Evolutionary conservation across 2,113 vertebrate species (phyloP).

Genomic region (Butorides virescens): DNA sequence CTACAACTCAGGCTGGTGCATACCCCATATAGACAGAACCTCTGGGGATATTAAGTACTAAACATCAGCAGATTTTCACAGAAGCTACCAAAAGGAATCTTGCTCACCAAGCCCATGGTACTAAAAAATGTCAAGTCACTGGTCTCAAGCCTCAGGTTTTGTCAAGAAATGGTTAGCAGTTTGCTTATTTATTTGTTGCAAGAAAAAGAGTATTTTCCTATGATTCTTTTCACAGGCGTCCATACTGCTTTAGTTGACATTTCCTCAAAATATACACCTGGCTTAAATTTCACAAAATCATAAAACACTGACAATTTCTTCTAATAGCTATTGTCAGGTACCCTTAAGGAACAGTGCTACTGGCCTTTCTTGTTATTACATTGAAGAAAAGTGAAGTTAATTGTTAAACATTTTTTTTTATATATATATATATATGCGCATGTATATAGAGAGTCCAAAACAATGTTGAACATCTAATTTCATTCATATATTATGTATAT

Average conservation of each 20-base stretch:
- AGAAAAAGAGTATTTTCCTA: not conserved
- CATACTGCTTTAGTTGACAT: not conserved
- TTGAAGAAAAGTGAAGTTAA: not conserved
- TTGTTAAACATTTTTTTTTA: not conserved
- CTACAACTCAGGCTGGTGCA: not conserved
- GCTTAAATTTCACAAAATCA: not conserved
- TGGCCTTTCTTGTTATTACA: not conserved
- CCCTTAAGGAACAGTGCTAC: not conserved
- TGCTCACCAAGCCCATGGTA: not conserved
- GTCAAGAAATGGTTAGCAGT: not conserved
- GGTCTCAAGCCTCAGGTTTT: not conserved
- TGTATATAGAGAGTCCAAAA: not conserved
- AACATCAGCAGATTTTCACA: not conserved
- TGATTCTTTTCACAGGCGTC: not conserved
- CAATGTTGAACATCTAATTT: not conserved
- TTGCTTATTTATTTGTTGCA: not conserved
- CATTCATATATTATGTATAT: not conserved
- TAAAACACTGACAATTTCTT: not conserved
- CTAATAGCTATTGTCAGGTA: not conserved
- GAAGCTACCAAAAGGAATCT: not conserved
- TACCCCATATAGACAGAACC: not conserved
- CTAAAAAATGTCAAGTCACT: not conserved
- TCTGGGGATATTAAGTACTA: not conserved
- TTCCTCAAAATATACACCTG: not conserved
- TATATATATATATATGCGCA: not conserved